A percentile compares a stretch with the other conserved stretches of the same genome.
These are phyloP conservation scores for Meteorus colon DNA, from an alignment of 2,888 invertebrate genomes.

Conservation along the genomic window DNA sequence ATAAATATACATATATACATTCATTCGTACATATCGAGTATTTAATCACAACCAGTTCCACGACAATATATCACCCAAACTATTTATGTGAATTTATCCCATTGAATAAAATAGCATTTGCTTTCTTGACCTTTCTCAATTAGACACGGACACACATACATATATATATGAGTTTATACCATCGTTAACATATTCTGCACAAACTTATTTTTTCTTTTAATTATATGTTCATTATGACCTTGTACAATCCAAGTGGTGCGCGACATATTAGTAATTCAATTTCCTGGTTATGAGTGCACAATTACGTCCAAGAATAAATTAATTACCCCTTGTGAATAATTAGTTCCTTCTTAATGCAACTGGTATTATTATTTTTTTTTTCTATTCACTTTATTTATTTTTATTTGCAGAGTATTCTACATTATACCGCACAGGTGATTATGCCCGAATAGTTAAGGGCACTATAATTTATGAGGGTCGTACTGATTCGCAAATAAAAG, in stretches of 20 bases:
- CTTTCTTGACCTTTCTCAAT: not conserved
- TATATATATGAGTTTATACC: not conserved
- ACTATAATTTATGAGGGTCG: conserved; percentile 85
- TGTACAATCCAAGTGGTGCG: not conserved
- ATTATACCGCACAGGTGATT: conserved; percentile 90
- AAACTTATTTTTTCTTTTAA: not conserved
- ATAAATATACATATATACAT: not conserved
- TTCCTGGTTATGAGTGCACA: not conserved
- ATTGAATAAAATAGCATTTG: not conserved
- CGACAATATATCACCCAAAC: not conserved
- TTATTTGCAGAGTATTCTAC: conserved; percentile 78
- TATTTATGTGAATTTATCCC: not conserved
- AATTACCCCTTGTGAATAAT: not conserved
- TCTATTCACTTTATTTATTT: not conserved
- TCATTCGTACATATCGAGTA: not conserved
- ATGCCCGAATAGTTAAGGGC: conserved; percentile 82
- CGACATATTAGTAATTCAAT: not conserved
- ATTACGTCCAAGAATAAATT: not conserved
- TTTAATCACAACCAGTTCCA: not conserved
- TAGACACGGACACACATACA: not conserved
- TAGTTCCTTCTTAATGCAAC: not conserved
- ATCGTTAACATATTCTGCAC: not conserved
- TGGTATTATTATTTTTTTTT: too few relatives aligned
- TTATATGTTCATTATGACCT: not conserved
- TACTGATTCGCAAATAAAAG: conserved; percentile 89